Conservation (phyloP, 1,140 invertebrate genomes). For the Whitmania pigra region DNA sequence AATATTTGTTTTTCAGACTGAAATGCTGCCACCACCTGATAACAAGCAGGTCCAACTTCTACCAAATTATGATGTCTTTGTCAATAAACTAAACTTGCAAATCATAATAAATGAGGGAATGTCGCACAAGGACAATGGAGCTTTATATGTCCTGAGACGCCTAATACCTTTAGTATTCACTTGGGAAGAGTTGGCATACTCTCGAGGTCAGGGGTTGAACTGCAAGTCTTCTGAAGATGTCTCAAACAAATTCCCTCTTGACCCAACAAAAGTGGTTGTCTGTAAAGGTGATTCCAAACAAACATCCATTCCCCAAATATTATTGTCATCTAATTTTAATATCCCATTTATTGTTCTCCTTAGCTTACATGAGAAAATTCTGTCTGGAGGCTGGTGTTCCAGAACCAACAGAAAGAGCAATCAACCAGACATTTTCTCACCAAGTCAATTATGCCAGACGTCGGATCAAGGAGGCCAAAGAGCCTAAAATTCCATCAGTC, state of each 20-base stretch:
- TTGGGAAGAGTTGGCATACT: conserved; percentile 16
- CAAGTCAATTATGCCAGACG: conserved; percentile 19
- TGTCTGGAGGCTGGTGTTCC: conserved; percentile 4
- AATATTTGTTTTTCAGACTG: conserved; percentile 4
- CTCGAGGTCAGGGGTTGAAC: conserved; percentile 15
- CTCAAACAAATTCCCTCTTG: conserved; percentile 18
- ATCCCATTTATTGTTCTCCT: neutral
- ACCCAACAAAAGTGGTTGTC: conserved; percentile 11
- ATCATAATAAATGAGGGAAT: conserved; percentile 18
- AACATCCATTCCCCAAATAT: too few species aligned
- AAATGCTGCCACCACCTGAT: conserved; percentile 2
- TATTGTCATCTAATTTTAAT: neutral
- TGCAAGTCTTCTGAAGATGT: conserved; percentile 20
- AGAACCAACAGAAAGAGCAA: conserved; percentile 15
- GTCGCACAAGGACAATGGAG: conserved; percentile 18
- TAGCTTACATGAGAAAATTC: conserved; percentile 19
- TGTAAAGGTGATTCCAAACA: conserved; percentile 15
- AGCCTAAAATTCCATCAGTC: conserved; percentile 6
- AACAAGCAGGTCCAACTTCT: conserved; percentile 17
- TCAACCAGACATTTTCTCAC: conserved; percentile 20
- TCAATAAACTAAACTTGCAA: conserved; percentile 18
- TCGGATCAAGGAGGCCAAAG: conserved; percentile 11
- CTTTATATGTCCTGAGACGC: conserved; percentile 12
- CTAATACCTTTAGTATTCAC: conserved; percentile 18
- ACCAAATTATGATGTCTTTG: conserved; percentile 18